Conservation (phyloP, 2,888 invertebrate species). For the Ptycholaimellus sp. region DNA sequence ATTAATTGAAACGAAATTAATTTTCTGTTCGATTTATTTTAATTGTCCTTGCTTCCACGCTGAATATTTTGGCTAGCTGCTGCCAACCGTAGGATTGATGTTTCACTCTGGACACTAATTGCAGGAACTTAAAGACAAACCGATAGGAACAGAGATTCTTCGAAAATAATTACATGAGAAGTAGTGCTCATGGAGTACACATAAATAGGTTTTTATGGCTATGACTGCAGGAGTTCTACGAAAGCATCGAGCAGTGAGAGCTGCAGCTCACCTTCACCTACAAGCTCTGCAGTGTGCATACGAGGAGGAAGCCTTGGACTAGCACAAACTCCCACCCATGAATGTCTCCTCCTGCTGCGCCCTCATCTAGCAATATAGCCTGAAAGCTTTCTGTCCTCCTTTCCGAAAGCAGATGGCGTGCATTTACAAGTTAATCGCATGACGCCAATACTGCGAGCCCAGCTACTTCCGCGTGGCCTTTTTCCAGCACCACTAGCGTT, state of each 20-base stretch:
- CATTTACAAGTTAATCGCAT: conserved; percentile 54
- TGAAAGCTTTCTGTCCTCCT: not conserved
- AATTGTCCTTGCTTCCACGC: too few relatives aligned
- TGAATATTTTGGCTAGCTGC: too few relatives aligned
- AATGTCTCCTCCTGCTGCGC: conserved; percentile 1
- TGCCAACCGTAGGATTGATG: too few relatives aligned
- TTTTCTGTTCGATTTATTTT: too few relatives aligned
- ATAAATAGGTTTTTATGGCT: too few relatives aligned
- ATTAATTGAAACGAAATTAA: too few relatives aligned
- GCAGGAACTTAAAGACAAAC: too few relatives aligned
- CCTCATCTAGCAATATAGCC: conserved; percentile 2
- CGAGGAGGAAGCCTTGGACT: conserved; percentile 62
- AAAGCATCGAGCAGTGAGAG: conserved; percentile 66
- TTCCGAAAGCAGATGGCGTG: conserved; percentile 42
- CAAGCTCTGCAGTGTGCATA: conserved; percentile 61
- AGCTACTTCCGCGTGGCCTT: conserved; percentile 78
- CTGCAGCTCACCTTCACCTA: conserved; percentile 84
- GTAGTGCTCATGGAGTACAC: too few relatives aligned
- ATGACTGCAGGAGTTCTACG: conserved; percentile 57
- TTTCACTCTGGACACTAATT: too few relatives aligned
- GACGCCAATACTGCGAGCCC: conserved; percentile 50
- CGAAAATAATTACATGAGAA: too few relatives aligned
- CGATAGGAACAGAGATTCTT: too few relatives aligned
- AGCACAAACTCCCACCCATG: conserved; percentile 43
- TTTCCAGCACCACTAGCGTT: too few relatives aligned